Percentiles rank a stretch among this genome's conserved stretches.
phyloP scores from a whole-genome alignment of 2,888 invertebrate genomes.

The Drosophila longiperda region DNA sequence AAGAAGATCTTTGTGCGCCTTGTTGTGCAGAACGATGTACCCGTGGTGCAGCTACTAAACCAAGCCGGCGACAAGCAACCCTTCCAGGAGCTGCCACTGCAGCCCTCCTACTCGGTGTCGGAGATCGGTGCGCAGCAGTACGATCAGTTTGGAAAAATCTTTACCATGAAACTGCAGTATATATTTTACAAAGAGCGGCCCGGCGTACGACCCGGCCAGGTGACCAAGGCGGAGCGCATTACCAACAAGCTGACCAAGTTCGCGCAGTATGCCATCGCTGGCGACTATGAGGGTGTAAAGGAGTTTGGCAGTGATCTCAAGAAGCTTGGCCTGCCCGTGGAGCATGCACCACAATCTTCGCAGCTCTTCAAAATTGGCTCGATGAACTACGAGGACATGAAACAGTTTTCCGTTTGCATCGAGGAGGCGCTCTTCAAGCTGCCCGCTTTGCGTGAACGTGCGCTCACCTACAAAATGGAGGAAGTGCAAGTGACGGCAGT shows the following conservation, averaged over 20 bases:
- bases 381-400: slow-evolving; percentile 94
- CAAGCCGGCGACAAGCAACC: slow-evolving; percentile 94
- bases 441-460: slow-evolving; percentile 93
- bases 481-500: slow-evolving; percentile 97
- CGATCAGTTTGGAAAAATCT: slow-evolving; percentile 99
- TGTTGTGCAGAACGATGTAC: slow-evolving; percentile 91
- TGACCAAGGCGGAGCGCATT: slow-evolving; percentile 95
- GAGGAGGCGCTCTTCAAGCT: slow-evolving; percentile 97
- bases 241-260: slow-evolving; percentile 96
- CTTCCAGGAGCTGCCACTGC: slow-evolving; percentile 96
- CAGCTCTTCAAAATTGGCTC: slow-evolving; percentile 98
- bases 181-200: slow-evolving; percentile 99
- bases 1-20: slow-evolving; percentile 97
- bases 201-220: slow-evolving; percentile 97
- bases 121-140: slow-evolving; percentile 98
- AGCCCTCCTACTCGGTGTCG: slow-evolving; percentile 97
- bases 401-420: slow-evolving; percentile 94
- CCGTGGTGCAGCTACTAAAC: slow-evolving; percentile 94
- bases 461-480: slow-evolving; percentile 97
- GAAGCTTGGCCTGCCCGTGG: slow-evolving; percentile 97
- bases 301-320: slow-evolving; percentile 96
- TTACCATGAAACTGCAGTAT: slow-evolving; percentile 97
- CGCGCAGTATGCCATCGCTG: slow-evolving; percentile 96
- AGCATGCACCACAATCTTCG: slow-evolving; percentile 98
- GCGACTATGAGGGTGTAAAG: slow-evolving; percentile 96